Evolutionary conservation across 2,113 vertebrate species (phyloP).

Genomic region (Neodon shergylaensis): DNA sequence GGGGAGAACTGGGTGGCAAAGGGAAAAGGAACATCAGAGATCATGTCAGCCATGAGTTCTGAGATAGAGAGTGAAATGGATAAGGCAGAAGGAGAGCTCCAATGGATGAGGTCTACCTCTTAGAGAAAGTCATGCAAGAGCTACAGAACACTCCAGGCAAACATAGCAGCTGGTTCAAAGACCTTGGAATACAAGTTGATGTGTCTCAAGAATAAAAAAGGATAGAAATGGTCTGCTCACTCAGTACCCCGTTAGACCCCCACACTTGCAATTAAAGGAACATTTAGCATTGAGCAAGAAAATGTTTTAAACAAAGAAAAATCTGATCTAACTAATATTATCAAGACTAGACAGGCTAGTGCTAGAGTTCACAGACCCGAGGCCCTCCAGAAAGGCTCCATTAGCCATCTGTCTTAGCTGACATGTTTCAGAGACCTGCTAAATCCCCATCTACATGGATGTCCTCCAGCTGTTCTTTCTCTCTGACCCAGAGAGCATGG

Average conservation of each 20-base stretch:
- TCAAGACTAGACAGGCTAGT: not conserved
- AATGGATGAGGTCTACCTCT: not conserved
- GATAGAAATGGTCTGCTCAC: too few relatives aligned
- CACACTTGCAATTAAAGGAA: accelerated
- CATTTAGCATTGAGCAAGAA: not conserved
- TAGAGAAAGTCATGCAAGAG: not conserved
- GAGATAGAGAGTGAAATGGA: not conserved
- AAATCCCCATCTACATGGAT: not conserved
- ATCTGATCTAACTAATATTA: not conserved
- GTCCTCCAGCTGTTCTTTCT: not conserved
- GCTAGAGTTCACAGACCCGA: not conserved
- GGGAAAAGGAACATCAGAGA: not conserved
- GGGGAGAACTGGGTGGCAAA: not conserved
- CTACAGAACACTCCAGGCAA: not conserved
- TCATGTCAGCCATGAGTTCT: not conserved
- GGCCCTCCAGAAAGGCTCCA: not conserved
- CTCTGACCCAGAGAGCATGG: not conserved
- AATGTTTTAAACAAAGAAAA: not conserved
- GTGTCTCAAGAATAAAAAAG: not conserved
- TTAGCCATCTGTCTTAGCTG: not conserved
- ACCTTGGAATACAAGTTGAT: not conserved
- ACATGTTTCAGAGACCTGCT: not conserved
- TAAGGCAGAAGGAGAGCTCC: not conserved
- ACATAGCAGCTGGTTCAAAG: not conserved
- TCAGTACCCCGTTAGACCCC: too few relatives aligned